A percentile compares a stretch with the other conserved stretches of the same genome.
phyloP scores from a whole-genome alignment of 1,140 invertebrate genomes.

The Catajapyx aquilonaris region DNA sequence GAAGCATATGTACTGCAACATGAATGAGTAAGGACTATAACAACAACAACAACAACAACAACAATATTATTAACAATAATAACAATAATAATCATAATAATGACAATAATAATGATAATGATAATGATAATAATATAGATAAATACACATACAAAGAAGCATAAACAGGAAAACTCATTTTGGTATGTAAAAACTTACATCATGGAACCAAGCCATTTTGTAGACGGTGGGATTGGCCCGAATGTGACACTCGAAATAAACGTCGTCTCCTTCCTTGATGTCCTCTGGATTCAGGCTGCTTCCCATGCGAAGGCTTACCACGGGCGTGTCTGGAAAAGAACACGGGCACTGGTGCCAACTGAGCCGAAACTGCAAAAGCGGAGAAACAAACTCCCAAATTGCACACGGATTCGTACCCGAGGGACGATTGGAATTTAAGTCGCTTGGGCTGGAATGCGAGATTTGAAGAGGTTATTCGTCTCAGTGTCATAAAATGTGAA shows the following conservation, averaged over 20 bases:
- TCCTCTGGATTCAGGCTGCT: slow-evolving; percentile 52
- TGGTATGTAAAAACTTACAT: slow-evolving; percentile 34
- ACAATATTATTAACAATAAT: background rate
- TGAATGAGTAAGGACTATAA: too few species aligned
- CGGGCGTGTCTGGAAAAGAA: slow-evolving; percentile 38
- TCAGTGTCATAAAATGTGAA: too few species aligned
- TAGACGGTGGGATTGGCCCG: slow-evolving; percentile 57
- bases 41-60: too few species aligned
- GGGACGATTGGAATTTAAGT: slow-evolving; percentile 8
- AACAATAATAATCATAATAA: too few species aligned
- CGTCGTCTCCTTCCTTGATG: slow-evolving; percentile 66
- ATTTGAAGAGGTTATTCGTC: too few species aligned
- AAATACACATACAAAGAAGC: background rate
- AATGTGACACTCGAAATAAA: slow-evolving; percentile 39
- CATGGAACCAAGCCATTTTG: slow-evolving; percentile 63
- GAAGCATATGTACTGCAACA: too few species aligned
- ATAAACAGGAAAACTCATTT: background rate
- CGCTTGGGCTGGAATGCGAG: too few species aligned
- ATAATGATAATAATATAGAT: too few species aligned
- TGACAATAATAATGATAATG: too few species aligned
- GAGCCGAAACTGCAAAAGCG: slow-evolving; percentile 14
- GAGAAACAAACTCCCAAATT: too few species aligned
- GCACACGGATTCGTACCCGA: too few species aligned
- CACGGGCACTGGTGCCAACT: too few species aligned
- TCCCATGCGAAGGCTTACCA: slow-evolving; percentile 52